These are phyloP conservation scores for Haemorhous mexicanus DNA, from an alignment of 2,113 vertebrate genomes.

Conservation along the genomic window DNA sequence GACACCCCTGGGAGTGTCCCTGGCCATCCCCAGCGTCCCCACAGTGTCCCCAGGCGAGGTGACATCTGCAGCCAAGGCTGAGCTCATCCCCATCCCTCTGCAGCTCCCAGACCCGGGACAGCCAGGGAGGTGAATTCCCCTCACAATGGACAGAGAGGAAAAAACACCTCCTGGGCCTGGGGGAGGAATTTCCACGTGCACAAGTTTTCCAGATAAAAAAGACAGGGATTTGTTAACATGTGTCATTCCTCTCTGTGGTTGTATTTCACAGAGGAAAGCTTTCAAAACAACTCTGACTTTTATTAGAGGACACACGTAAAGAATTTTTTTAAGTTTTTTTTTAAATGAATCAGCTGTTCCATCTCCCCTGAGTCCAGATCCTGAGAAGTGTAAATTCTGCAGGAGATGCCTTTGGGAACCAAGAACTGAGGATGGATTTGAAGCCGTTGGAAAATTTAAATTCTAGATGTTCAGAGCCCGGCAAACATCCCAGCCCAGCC, in stretches of 20 bases:
- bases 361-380: not conserved
- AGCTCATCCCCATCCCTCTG: not conserved
- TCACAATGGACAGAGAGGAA: too few species aligned
- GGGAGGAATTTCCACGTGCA: not conserved
- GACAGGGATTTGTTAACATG: not conserved
- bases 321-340: not conserved
- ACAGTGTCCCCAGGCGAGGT: not conserved
- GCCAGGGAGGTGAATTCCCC: not conserved
- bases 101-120: not conserved
- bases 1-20: accelerated
- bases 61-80: not conserved
- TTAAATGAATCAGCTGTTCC: not conserved
- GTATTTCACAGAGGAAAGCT: not conserved
- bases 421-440: not conserved
- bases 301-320: not conserved
- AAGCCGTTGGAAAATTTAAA: not conserved
- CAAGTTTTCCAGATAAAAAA: not conserved
- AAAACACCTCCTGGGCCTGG: not conserved
- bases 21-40: not conserved
- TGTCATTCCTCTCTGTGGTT: not conserved
- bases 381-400: not conserved
- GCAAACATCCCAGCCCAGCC: too few species aligned
- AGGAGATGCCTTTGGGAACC: not conserved
- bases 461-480: not conserved
- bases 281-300: constrained; percentile 29